These are phyloP conservation scores for Caenorhabditis sp. DNA, from an alignment of 2,888 invertebrate genomes.

Conservation along the genomic window DNA sequence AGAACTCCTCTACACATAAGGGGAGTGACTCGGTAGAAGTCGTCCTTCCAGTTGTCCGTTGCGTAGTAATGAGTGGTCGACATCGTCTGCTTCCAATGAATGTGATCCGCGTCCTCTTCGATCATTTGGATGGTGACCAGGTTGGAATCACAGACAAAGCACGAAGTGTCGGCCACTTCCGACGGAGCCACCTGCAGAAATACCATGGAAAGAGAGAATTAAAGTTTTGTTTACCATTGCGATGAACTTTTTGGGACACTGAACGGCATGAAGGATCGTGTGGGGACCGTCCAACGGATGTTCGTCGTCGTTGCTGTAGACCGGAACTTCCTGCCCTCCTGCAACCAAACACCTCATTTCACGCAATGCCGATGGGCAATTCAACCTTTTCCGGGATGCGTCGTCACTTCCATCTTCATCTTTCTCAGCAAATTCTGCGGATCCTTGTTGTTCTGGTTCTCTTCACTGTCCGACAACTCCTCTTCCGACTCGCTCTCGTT, in stretches of 20 bases:
- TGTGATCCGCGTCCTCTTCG: conserved; percentile 56
- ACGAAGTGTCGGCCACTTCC: conserved; percentile 43
- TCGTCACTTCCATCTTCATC: conserved; percentile 32
- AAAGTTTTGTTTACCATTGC: conserved; percentile 65
- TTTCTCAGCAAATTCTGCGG: conserved; percentile 50
- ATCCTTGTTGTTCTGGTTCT: conserved; percentile 53
- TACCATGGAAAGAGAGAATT: not conserved
- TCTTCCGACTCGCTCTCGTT: conserved; percentile 55
- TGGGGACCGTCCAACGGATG: conserved; percentile 69
- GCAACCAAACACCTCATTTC: not conserved
- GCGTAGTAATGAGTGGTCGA: conserved; percentile 72
- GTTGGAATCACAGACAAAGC: conserved; percentile 51
- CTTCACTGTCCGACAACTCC: conserved; percentile 40
- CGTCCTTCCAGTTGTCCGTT: conserved; percentile 68
- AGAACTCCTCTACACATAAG: conserved; percentile 68
- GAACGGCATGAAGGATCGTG: conserved; percentile 68
- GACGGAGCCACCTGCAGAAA: conserved; percentile 28
- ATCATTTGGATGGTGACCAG: conserved; percentile 51
- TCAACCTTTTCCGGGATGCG: conserved; percentile 50
- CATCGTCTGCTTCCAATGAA: conserved; percentile 77
- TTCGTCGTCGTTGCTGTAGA: conserved; percentile 64
- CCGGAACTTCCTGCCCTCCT: conserved; percentile 56
- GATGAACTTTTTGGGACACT: conserved; percentile 72
- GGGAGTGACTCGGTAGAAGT: conserved; percentile 59
- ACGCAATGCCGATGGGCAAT: not conserved